Evolutionary conservation across 2,797 vertebrate species (phyloP).

Genomic region (Chloroceryle inda): DNA sequence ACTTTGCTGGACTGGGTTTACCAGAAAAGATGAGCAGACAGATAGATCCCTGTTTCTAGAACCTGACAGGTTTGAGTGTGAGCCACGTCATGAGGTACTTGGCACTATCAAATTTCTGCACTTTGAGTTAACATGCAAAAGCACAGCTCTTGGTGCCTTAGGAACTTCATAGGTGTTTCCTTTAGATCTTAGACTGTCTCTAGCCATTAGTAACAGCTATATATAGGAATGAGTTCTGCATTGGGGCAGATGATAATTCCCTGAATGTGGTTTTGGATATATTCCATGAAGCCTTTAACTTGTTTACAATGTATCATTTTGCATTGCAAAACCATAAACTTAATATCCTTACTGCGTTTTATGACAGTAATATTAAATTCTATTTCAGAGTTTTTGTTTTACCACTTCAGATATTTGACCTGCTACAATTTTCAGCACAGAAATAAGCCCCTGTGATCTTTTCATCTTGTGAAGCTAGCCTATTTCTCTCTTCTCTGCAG

Average conservation of each 20-base stretch:
- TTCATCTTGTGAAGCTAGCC: slow-evolving; percentile 3
- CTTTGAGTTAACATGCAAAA: background rate
- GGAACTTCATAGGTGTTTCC: background rate
- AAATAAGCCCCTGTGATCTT: background rate
- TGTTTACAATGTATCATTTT: background rate
- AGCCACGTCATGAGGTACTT: background rate
- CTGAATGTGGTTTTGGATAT: background rate
- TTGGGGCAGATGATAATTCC: background rate
- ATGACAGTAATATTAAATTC: background rate
- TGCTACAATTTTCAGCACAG: slow-evolving; percentile 11
- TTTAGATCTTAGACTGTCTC: background rate
- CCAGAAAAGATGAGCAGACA: background rate
- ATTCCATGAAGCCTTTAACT: background rate
- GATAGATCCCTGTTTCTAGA: background rate
- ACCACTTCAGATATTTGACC: background rate
- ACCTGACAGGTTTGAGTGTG: background rate
- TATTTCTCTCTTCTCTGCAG: background rate
- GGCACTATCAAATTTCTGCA: background rate
- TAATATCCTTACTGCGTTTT: background rate
- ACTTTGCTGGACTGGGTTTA: background rate
- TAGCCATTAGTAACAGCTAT: background rate
- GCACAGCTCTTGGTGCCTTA: background rate
- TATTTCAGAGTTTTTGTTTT: background rate
- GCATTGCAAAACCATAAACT: background rate
- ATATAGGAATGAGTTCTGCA: background rate